phyloP scores from a whole-genome alignment of 2,797 vertebrate genomes.

The Hylomyscus alleni region DNA sequence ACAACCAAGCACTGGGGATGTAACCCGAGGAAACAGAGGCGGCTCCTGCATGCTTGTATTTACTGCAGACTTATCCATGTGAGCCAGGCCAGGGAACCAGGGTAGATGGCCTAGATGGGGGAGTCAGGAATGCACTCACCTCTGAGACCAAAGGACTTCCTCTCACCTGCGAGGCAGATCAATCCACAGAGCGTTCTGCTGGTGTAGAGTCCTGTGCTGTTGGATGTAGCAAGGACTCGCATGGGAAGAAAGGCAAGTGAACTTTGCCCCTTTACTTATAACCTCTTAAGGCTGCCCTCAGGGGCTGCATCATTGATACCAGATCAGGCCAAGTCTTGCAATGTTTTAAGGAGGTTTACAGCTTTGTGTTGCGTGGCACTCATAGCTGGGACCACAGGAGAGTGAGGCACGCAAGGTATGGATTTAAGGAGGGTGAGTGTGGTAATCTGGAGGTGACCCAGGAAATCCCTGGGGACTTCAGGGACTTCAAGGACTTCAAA shows the following conservation, averaged over 20 bases:
- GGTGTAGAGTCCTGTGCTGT: neutral
- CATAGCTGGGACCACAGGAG: neutral
- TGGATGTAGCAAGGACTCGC: neutral
- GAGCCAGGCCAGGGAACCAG: neutral
- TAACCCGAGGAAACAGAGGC: too few relatives aligned
- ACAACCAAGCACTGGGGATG: neutral
- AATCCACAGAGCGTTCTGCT: rapidly evolving
- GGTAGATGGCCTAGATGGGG: neutral
- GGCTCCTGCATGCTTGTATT: neutral
- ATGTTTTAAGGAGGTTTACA: neutral
- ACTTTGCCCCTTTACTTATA: neutral
- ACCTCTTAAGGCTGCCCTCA: neutral
- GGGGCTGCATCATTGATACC: too few relatives aligned
- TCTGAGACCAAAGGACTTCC: neutral
- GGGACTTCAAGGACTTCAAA: too few relatives aligned
- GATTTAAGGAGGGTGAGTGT: neutral
- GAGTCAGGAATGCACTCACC: too few relatives aligned
- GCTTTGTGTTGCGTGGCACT: neutral
- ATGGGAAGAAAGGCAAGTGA: neutral
- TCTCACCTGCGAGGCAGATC: neutral
- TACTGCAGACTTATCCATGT: neutral
- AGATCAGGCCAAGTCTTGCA: neutral
- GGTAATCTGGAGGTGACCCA: neutral
- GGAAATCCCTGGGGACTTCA: too few relatives aligned
- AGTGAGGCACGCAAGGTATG: rapidly evolving